Evolutionary conservation across 2,113 vertebrate genomes (phyloP).

Genomic region (Marmota flaviventris): DNA sequence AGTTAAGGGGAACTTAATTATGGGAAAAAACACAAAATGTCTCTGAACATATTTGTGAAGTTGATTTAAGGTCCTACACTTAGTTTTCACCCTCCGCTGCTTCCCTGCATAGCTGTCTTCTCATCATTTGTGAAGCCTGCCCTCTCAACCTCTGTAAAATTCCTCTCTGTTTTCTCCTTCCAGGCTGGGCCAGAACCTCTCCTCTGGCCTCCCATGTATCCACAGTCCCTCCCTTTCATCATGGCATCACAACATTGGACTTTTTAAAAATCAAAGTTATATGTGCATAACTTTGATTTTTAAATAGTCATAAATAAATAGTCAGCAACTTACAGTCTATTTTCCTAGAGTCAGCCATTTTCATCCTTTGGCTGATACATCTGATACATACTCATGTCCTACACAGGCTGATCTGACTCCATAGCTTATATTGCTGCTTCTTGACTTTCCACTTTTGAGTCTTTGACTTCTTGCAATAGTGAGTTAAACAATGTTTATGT

Average conservation of each 20-base stretch:
- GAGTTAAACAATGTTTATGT: neutral
- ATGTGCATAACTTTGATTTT: neutral
- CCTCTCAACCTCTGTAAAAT: neutral
- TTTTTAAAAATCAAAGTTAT: neutral
- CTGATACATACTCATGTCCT: neutral
- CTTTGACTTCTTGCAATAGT: neutral
- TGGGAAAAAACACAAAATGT: neutral
- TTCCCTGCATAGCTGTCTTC: neutral
- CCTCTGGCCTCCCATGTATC: neutral
- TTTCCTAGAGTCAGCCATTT: neutral
- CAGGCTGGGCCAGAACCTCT: neutral
- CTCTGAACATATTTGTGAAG: neutral
- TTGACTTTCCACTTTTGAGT: neutral
- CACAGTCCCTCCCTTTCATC: neutral
- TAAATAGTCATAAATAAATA: neutral
- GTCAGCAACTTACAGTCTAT: neutral
- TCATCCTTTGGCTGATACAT: neutral
- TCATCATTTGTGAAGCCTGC: neutral
- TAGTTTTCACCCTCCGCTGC: neutral
- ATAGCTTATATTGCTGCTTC: neutral
- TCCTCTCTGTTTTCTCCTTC: neutral
- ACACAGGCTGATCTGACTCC: neutral
- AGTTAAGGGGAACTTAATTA: neutral
- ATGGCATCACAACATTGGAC: neutral
- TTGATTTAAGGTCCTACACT: neutral